Percentiles rank a stretch among this genome's conserved stretches.
phyloP scores from a whole-genome alignment of 2,113 vertebrate species.

The Upupa epops region DNA sequence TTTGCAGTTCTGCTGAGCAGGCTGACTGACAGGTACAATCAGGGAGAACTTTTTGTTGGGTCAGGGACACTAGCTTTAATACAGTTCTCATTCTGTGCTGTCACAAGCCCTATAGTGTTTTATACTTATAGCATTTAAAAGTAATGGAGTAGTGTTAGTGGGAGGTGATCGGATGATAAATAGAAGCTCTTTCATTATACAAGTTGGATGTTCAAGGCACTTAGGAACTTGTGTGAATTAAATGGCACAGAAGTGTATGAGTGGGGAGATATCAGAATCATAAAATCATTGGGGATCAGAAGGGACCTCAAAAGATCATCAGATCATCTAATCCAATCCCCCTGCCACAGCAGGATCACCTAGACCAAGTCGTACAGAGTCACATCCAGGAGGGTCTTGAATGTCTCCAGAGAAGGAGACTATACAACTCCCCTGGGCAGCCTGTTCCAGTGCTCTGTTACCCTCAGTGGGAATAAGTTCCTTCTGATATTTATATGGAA shows the following conservation, averaged over 20 bases:
- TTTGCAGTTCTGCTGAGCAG: background rate
- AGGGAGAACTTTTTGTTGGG: conserved; percentile 18
- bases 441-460: no score
- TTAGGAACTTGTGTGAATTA: conserved; percentile 18
- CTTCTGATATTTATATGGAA: no score
- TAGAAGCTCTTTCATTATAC: conserved; percentile 29
- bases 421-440: no score
- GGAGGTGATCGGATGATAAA: conserved; percentile 12
- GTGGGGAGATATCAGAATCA: background rate
- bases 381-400: no score
- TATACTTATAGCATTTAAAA: conserved; percentile 5
- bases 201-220: conserved; percentile 15
- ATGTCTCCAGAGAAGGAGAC: no score
- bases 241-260: background rate
- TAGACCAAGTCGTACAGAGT: no score
- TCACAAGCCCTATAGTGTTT: conserved; percentile 12
- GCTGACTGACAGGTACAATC: conserved; percentile 10
- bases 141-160: conserved; percentile 8
- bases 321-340: no score
- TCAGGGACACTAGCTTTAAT: conserved; percentile 34
- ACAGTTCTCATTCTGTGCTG: conserved; percentile 11
- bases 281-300: no score
- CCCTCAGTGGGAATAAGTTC: no score
- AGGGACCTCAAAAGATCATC: no score
- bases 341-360: no score